Percentiles rank a stretch among this genome's conserved stretches.
Conservation (phyloP, 1,140 invertebrate species). For the Ips typographus region DNA sequence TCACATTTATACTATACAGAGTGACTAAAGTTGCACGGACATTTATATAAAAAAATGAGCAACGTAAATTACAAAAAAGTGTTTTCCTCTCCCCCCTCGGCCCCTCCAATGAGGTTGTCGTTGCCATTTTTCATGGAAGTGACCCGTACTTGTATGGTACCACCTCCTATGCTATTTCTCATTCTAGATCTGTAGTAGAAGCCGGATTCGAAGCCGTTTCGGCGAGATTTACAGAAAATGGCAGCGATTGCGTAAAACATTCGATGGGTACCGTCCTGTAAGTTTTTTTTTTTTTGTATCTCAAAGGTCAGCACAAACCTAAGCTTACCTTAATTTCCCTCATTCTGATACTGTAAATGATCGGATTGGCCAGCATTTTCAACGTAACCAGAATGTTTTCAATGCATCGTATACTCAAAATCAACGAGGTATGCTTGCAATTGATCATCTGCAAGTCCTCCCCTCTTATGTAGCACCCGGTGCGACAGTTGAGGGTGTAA, state of each 20-base stretch:
- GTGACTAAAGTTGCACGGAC: too few species aligned
- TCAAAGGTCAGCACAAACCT: not conserved
- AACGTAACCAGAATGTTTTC: slow-evolving; percentile 60
- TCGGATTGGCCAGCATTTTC: slow-evolving; percentile 67
- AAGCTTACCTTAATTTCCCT: slow-evolving; percentile 61
- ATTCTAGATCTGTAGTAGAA: slow-evolving; percentile 34
- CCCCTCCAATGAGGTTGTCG: too few species aligned
- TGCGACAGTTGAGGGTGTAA: slow-evolving; percentile 58
- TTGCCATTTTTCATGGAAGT: slow-evolving; percentile 24
- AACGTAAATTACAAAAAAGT: too few species aligned
- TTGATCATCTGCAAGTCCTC: slow-evolving; percentile 35
- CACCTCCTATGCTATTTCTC: slow-evolving; percentile 26
- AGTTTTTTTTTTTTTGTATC: not conserved
- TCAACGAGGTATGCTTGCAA: slow-evolving; percentile 41
- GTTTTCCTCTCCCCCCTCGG: too few species aligned
- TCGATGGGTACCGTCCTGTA: slow-evolving; percentile 39
- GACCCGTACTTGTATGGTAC: slow-evolving; percentile 31
- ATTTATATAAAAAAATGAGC: too few species aligned
- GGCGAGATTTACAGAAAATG: slow-evolving; percentile 32
- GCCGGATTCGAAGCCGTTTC: slow-evolving; percentile 24
- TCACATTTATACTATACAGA: too few species aligned
- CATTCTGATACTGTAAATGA: slow-evolving; percentile 71
- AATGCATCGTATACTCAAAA: slow-evolving; percentile 40
- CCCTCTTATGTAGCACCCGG: slow-evolving; percentile 52
- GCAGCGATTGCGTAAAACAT: slow-evolving; percentile 35